phyloP scores from a whole-genome alignment of 2,888 invertebrate species.

The Xestia c-nigrum region DNA sequence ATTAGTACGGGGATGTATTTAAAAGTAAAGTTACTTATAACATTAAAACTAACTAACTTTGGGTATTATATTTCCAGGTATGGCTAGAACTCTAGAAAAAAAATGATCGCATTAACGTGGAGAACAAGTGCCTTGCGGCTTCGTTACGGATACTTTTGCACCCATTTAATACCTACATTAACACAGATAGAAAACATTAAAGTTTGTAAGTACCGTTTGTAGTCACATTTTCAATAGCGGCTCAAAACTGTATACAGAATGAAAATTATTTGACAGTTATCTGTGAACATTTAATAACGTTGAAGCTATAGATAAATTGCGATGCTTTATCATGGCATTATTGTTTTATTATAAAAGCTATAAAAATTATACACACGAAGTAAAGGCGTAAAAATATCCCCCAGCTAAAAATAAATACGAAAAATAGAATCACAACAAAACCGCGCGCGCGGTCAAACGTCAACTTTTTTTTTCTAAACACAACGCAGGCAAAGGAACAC shows the following conservation, averaged over 20 bases:
- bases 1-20: too few relatives aligned
- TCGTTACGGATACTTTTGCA: too few relatives aligned
- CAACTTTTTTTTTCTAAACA: constrained; percentile 67
- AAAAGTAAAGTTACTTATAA: too few relatives aligned
- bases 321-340: neutral
- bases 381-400: constrained; percentile 18
- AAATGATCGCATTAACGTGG: too few relatives aligned
- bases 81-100: too few relatives aligned
- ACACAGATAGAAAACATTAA: neutral
- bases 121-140: too few relatives aligned
- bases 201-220: neutral
- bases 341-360: neutral
- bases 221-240: neutral
- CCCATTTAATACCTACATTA: too few relatives aligned
- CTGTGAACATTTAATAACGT: neutral
- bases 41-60: too few relatives aligned
- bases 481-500: constrained; percentile 72
- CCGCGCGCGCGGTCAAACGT: constrained; percentile 68
- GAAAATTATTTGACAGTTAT: neutral
- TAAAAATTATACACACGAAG: neutral
- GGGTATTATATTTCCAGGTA: too few relatives aligned
- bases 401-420: constrained; percentile 21
- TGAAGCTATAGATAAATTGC: neutral
- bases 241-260: neutral
- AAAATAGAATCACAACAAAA: constrained; percentile 57